Evolutionary conservation across 2,888 invertebrate species (phyloP).

Genomic region (Drosophila macrospina): DNA sequence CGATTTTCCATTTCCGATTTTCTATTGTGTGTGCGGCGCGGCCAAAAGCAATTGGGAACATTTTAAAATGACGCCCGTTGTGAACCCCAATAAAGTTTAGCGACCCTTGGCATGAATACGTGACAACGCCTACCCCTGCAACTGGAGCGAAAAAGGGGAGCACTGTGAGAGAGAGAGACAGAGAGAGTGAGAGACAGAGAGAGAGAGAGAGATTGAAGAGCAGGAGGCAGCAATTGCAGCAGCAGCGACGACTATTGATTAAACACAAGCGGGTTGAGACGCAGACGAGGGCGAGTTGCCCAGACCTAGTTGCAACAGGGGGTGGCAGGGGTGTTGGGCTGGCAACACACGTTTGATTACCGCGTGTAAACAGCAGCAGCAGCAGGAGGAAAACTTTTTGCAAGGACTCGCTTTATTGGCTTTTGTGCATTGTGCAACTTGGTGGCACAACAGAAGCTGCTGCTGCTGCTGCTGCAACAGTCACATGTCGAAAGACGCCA

Average conservation of each 20-base stretch:
- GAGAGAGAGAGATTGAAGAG: background rate
- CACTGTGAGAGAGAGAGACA: background rate
- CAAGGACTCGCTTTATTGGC: constrained; percentile 54
- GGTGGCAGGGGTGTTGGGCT: constrained; percentile 34
- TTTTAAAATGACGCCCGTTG: constrained; percentile 36
- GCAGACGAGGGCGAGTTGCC: background rate
- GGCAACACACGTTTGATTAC: constrained; percentile 83
- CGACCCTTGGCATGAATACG: constrained; percentile 69
- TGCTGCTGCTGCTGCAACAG: background rate
- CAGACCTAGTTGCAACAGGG: background rate
- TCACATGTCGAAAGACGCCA: constrained; percentile 16
- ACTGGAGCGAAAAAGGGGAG: background rate
- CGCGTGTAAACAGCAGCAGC: constrained; percentile 78
- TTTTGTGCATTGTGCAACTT: constrained; percentile 60
- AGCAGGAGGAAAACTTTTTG: constrained; percentile 60
- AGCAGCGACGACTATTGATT: constrained; percentile 71
- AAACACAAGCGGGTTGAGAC: constrained; percentile 55
- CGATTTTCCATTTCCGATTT: constrained; percentile 71
- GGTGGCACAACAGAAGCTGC: background rate
- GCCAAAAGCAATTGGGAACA: constrained; percentile 42
- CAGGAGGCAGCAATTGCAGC: constrained; percentile 49
- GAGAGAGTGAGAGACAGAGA: background rate
- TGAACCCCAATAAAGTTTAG: constrained; percentile 71
- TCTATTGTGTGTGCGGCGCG: constrained; percentile 30
- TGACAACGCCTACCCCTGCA: background rate